Conservation (phyloP, 2,888 invertebrate genomes). For the Megaustenia siamemsis region DNA sequence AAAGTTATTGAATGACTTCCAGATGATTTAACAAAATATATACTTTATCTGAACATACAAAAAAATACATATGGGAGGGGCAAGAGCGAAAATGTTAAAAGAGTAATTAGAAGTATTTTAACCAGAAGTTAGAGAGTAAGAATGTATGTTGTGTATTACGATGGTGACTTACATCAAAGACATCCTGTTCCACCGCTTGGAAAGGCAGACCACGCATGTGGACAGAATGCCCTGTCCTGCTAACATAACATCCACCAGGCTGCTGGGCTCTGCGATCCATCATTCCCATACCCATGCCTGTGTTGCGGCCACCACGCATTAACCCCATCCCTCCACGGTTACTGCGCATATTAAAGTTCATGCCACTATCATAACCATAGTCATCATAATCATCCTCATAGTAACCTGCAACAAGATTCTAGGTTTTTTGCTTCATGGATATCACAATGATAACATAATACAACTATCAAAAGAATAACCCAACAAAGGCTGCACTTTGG, state of each 20-base stretch:
- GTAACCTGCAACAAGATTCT: slow-evolving; percentile 69
- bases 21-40: too few species aligned
- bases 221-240: slow-evolving; percentile 84
- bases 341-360: slow-evolving; percentile 59
- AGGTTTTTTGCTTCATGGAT: too few species aligned
- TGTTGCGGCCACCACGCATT: slow-evolving; percentile 59
- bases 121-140: too few species aligned
- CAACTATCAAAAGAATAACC: too few species aligned
- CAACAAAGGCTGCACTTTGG: too few species aligned
- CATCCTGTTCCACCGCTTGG: slow-evolving; percentile 90
- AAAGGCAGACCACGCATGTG: slow-evolving; percentile 93
- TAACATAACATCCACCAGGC: slow-evolving; percentile 72
- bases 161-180: slow-evolving; percentile 84
- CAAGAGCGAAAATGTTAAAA: too few species aligned
- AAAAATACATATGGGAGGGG: too few species aligned
- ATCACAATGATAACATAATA: too few species aligned
- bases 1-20: too few species aligned
- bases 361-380: slow-evolving; percentile 72
- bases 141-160: too few species aligned
- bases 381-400: slow-evolving; percentile 80
- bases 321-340: slow-evolving; percentile 52
- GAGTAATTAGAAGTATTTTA: too few species aligned
- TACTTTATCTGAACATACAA: too few species aligned
- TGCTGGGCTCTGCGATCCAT: slow-evolving; percentile 64
- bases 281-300: slow-evolving; percentile 47